Conservation (phyloP, 2,113 vertebrate genomes). For the Gymnogyps californianus region DNA sequence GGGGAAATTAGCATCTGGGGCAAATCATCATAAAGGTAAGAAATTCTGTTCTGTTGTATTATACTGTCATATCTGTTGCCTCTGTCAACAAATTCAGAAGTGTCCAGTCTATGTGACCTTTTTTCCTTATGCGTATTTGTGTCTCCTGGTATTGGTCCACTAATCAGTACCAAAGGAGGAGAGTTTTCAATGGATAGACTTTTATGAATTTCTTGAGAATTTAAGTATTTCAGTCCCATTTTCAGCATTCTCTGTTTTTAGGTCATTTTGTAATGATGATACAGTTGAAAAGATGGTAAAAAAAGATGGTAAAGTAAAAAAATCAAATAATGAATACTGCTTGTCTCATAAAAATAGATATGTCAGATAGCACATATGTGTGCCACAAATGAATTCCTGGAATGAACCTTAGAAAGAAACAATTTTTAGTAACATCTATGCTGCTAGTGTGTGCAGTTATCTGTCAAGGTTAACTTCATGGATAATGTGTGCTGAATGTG, state of each 20-base stretch:
- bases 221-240: background rate
- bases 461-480: background rate
- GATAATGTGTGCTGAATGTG: background rate
- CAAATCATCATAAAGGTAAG: slow-evolving; percentile 90
- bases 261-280: background rate
- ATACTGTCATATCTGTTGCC: background rate
- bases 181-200: background rate
- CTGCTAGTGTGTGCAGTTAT: background rate
- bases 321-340: background rate
- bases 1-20: slow-evolving; percentile 83
- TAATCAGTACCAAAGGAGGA: background rate
- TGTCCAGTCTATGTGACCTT: background rate
- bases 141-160: background rate
- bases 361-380: background rate
- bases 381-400: background rate
- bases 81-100: background rate
- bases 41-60: background rate
- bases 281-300: background rate
- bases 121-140: background rate
- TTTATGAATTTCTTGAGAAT: background rate
- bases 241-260: background rate
- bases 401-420: background rate
- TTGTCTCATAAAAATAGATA: background rate
- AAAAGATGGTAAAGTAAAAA: background rate
- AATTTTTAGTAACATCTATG: background rate